A percentile compares a stretch with the other conserved stretches of the same genome.
Evolutionary conservation across 2,797 vertebrate species (phyloP).

Genomic region (Delichon dasypus): DNA sequence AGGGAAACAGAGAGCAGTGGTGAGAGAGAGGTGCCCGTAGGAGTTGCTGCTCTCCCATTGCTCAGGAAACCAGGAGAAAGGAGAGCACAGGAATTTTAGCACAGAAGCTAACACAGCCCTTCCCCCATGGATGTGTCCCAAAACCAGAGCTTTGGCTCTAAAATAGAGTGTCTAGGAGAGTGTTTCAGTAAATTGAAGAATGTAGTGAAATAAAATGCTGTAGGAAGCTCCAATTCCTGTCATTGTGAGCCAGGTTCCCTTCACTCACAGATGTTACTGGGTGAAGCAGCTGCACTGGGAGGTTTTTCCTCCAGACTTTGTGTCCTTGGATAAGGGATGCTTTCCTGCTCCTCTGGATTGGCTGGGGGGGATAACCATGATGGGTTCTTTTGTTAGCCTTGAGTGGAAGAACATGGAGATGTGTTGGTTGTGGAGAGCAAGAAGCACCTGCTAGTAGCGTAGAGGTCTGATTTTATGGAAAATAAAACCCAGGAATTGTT

Average conservation of each 20-base stretch:
- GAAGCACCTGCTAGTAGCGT: neutral
- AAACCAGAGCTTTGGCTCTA: neutral
- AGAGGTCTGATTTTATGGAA: neutral
- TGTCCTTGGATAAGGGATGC: neutral
- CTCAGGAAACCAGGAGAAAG: neutral
- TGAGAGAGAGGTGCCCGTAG: neutral
- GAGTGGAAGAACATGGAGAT: neutral
- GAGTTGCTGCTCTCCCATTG: neutral
- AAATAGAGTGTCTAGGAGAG: neutral
- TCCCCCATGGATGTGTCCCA: neutral
- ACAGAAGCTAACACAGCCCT: neutral
- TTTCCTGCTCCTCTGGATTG: neutral
- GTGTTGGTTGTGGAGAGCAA: neutral
- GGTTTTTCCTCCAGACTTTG: neutral
- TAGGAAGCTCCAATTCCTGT: neutral
- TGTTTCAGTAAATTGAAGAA: neutral
- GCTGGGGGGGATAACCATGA: neutral
- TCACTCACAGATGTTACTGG: neutral
- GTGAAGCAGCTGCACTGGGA: neutral
- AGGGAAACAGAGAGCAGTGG: neutral
- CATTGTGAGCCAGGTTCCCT: neutral
- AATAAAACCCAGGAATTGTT: neutral
- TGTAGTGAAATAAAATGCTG: neutral
- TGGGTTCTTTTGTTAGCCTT: neutral
- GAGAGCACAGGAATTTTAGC: neutral